Percentiles rank a stretch among this genome's conserved stretches.
Evolutionary conservation across 2,797 vertebrate genomes (phyloP).

Genomic region (Yasuhikotakia modesta): DNA sequence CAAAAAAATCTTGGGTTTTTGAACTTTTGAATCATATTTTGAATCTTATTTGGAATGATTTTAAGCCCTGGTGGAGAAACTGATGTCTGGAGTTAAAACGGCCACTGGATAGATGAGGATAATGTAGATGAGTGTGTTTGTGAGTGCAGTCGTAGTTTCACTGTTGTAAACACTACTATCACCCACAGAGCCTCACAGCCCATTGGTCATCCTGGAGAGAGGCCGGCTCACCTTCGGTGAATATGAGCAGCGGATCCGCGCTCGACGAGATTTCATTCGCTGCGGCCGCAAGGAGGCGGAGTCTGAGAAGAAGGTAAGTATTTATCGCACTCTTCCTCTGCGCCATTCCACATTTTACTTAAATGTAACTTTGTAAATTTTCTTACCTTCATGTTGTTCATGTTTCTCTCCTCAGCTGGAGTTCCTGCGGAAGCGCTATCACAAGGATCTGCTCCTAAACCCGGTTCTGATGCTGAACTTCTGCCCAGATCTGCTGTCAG

Average conservation of each 20-base stretch:
- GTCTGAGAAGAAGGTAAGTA: conserved; percentile 83
- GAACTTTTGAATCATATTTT: no score
- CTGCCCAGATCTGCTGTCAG: conserved; percentile 80
- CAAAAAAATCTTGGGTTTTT: no score
- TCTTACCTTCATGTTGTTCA: background rate
- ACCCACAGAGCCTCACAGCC: conserved; percentile 87
- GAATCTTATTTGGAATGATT: no score
- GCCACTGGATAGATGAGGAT: no score
- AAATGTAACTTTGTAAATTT: no score
- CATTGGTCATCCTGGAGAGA: conserved; percentile 86
- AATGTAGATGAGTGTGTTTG: no score
- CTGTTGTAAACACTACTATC: background rate
- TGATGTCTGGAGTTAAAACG: no score
- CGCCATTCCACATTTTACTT: background rate
- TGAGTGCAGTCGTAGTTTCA: no score
- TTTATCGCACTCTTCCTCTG: background rate
- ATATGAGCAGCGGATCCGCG: conserved; percentile 83
- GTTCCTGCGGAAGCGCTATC: conserved; percentile 90
- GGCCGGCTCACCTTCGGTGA: conserved; percentile 86
- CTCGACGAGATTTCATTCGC: conserved; percentile 85
- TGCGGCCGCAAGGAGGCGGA: conserved; percentile 82
- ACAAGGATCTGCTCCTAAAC: conserved; percentile 92
- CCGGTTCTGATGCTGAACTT: conserved; percentile 96
- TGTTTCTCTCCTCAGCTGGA: conserved; percentile 76
- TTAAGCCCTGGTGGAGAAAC: no score